These are phyloP conservation scores for Watsonalla cultraria DNA, from an alignment of 2,888 invertebrate species.

Conservation along the genomic window DNA sequence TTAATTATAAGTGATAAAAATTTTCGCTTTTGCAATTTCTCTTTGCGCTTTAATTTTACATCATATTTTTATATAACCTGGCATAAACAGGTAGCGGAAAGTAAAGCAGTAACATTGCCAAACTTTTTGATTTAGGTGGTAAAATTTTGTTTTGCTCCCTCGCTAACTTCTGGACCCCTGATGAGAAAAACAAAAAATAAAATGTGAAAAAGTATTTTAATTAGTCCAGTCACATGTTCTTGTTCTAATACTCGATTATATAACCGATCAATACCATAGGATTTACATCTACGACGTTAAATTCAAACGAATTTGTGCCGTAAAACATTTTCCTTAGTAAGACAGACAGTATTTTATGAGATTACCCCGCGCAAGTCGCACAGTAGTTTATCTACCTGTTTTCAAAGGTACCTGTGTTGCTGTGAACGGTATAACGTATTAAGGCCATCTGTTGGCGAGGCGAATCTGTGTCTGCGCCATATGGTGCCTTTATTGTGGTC, in stretches of 20 bases:
- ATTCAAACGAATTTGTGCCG: neutral
- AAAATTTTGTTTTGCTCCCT: constrained; percentile 19
- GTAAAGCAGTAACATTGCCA: constrained; percentile 5
- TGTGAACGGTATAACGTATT: constrained; percentile 10
- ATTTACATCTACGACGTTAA: neutral
- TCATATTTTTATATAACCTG: neutral
- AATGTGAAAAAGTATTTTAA: constrained; percentile 23
- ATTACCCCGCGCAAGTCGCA: neutral
- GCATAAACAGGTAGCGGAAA: constrained; percentile 3
- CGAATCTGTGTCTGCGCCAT: constrained; percentile 63
- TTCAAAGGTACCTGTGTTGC: neutral
- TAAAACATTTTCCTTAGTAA: neutral
- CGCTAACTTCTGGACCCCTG: constrained; percentile 11
- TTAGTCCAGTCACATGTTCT: constrained; percentile 12
- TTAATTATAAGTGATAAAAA: no score
- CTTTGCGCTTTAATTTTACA: neutral
- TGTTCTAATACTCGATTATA: no score
- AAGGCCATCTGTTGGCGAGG: constrained; percentile 45
- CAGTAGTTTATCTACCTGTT: constrained; percentile 9
- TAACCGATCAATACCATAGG: no score
- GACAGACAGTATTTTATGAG: neutral
- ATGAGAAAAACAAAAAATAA: constrained; percentile 20
- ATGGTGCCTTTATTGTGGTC: constrained; percentile 55
- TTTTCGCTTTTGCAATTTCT: no score
- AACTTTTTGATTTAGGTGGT: constrained; percentile 15